These are phyloP conservation scores for Phrynocephalus guinanensis DNA, from an alignment of 2,797 vertebrate species.

Conservation along the genomic window DNA sequence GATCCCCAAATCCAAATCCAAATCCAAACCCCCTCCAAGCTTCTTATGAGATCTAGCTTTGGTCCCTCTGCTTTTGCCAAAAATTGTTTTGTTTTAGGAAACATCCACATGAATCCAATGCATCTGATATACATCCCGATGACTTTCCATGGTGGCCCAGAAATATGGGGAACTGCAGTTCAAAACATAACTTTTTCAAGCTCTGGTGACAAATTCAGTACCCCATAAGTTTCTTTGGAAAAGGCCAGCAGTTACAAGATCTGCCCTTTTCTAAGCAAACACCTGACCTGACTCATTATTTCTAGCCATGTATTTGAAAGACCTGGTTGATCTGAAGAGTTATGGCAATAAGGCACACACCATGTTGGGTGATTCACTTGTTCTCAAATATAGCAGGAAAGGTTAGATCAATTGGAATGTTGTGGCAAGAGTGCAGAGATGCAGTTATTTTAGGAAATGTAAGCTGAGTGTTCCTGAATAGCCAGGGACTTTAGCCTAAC, in stretches of 20 bases:
- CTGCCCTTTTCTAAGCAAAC: constrained; percentile 47
- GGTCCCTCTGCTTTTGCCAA: no score
- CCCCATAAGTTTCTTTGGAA: constrained; percentile 17
- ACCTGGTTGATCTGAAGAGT: constrained; percentile 18
- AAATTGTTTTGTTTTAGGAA: no score
- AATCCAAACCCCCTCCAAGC: no score
- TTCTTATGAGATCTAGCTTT: no score
- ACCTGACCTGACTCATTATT: constrained; percentile 39
- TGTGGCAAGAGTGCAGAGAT: fast-evolving
- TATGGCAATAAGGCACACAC: constrained; percentile 34
- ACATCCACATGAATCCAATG: no score
- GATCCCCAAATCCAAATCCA: no score
- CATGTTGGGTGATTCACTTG: constrained; percentile 66
- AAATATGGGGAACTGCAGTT: no score
- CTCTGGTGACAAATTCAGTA: not conserved
- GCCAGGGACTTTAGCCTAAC: no score
- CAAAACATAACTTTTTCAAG: no score
- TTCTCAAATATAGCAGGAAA: constrained; percentile 41
- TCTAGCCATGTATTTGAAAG: constrained; percentile 53
- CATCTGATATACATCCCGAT: no score
- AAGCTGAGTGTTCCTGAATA: no score
- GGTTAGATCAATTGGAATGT: not conserved
- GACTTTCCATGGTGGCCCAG: no score
- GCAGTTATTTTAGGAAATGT: not conserved
- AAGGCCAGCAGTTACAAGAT: fast-evolving